Conservation (phyloP, 64 coral and sea anemone genomes). For the Anthopleura sola region DNA sequence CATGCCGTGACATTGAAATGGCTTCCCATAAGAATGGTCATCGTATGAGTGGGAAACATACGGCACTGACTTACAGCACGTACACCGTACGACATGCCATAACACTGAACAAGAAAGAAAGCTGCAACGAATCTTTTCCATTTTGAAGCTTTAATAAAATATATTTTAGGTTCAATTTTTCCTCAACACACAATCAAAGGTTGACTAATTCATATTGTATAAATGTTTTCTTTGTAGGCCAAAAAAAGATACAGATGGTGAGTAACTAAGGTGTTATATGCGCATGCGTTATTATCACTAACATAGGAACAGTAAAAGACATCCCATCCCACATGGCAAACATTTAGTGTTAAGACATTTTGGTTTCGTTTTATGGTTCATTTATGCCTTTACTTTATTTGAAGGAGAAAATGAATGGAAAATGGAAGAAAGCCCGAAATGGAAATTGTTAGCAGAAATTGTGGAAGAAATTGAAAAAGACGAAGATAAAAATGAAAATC, state of each 20-base stretch:
- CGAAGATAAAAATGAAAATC: slow-evolving; percentile 47
- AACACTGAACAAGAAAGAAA: too few species aligned
- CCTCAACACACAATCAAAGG: too few species aligned
- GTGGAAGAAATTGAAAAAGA: slow-evolving; percentile 83
- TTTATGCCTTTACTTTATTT: not conserved
- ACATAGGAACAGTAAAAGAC: too few species aligned
- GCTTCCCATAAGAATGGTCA: too few species aligned
- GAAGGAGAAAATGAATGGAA: slow-evolving; percentile 19
- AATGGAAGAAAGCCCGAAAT: slow-evolving; percentile 94
- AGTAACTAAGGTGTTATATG: not conserved
- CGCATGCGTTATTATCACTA: too few species aligned
- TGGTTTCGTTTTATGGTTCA: not conserved
- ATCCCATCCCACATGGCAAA: not conserved
- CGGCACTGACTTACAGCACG: too few species aligned
- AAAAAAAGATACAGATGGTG: not conserved
- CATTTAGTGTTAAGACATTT: not conserved
- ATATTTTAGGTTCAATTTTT: too few species aligned
- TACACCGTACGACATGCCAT: too few species aligned
- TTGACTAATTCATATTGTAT: not conserved
- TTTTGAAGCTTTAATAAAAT: too few species aligned
- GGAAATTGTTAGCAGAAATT: slow-evolving; percentile 80
- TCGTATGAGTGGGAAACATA: too few species aligned
- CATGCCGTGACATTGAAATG: too few species aligned
- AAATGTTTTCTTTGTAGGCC: not conserved
- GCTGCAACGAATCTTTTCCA: too few species aligned